These are phyloP conservation scores for Mycetomoellerius zeteki DNA, from an alignment of 1,140 invertebrate genomes.

Conservation along the genomic window DNA sequence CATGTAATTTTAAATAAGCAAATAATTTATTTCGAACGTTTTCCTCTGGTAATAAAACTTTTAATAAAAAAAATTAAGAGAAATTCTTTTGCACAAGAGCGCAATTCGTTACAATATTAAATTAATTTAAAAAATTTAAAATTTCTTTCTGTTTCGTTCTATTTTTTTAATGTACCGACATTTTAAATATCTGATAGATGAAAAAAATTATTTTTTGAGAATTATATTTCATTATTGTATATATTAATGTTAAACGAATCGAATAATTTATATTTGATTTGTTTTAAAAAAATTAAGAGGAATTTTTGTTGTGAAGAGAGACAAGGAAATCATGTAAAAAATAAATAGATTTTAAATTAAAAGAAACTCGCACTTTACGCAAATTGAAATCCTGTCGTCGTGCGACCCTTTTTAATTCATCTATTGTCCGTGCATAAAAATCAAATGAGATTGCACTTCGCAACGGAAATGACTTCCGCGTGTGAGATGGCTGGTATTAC, in stretches of 20 bases:
- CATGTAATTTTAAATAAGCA: too few species aligned
- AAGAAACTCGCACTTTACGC: neutral
- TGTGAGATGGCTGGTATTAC: neutral
- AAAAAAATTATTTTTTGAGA: too few species aligned
- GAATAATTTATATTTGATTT: neutral
- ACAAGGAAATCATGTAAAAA: neutral
- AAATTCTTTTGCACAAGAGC: too few species aligned
- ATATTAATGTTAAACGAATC: neutral
- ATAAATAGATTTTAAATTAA: neutral
- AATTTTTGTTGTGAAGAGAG: neutral
- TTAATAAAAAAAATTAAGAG: too few species aligned
- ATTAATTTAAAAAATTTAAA: too few species aligned
- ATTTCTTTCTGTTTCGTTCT: too few species aligned
- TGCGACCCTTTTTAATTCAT: neutral
- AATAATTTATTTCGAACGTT: too few species aligned
- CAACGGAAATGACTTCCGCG: slow-evolving; percentile 47
- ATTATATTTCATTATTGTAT: neutral
- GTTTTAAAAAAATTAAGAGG: neutral
- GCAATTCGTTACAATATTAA: too few species aligned
- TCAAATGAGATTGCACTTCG: neutral
- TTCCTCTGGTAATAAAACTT: too few species aligned
- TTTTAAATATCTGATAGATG: too few species aligned
- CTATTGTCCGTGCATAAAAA: slow-evolving; percentile 8
- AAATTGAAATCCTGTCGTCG: neutral
- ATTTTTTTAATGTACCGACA: too few species aligned